Evolutionary conservation across 2,113 vertebrate species (phyloP).

Genomic region (Phoxinus phoxinus): DNA sequence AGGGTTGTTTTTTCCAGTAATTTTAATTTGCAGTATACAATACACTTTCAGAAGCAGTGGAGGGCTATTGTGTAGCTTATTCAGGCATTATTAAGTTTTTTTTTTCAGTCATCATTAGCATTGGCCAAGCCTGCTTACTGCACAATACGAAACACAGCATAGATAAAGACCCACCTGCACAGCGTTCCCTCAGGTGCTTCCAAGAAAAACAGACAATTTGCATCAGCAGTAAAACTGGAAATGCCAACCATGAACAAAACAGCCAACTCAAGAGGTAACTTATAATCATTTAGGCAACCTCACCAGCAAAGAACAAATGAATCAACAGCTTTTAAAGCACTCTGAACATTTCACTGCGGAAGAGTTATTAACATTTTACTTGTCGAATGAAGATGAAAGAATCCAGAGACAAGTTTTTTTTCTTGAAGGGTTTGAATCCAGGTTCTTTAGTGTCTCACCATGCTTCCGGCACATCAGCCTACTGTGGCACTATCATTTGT

Average conservation of each 20-base stretch:
- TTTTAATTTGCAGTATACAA: conserved; percentile 41
- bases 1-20: conserved; percentile 24
- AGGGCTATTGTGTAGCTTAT: conserved; percentile 38
- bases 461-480: conserved; percentile 37
- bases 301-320: conserved; percentile 13
- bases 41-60: conserved; percentile 9
- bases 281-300: not conserved
- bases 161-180: conserved; percentile 48
- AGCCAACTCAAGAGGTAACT: conserved; percentile 5
- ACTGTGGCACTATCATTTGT: conserved; percentile 27
- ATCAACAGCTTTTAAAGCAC: conserved; percentile 17
- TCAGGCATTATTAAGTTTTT: conserved; percentile 5
- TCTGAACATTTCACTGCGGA: not conserved
- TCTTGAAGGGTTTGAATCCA: not conserved
- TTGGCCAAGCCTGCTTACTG: conserved; percentile 7
- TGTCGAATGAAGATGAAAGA: not conserved
- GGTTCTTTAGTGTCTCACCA: not conserved
- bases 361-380: conserved; percentile 20
- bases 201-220: conserved; percentile 29
- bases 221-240: conserved; percentile 9
- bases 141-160: conserved; percentile 5
- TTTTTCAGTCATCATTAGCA: conserved; percentile 34
- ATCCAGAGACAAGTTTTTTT: not conserved
- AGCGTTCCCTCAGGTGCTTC: conserved; percentile 6
- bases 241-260: conserved; percentile 14